Evolutionary conservation across 2,888 invertebrate species (phyloP), one percentile per base, ranked within the genome.

Genomic region (Auanema sp.): DNA sequence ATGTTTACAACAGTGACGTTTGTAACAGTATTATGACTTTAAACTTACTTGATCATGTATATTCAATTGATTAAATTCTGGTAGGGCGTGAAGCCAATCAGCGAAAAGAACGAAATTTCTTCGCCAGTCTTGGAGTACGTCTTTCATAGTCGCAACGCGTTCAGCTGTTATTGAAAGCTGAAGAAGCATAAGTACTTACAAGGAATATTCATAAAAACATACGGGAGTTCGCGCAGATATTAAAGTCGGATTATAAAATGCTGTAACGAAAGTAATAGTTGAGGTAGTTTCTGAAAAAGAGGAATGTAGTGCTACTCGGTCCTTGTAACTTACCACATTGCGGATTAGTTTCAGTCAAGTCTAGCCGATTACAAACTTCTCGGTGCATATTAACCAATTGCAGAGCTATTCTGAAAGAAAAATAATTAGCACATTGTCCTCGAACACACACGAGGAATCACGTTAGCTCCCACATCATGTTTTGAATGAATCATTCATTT

Each of bases 91-190:
- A 1, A 79, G 53, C 74, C 78, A 80, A 57, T 80, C 80, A 2
- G 75, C 70, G 58, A 76, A 80, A 18, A 78, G 66, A 1, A 76
- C 76, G 60, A 80, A 78, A 50, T 65, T 72, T 40, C 80, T 56
- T 16, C 74, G 63, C 79, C 79, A 80, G 59, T 80, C 79, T 50
- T 76, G 74, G 58, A 76, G 68, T 21, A 76, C 75, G 58, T 80
- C 80, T 25, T 68, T 64, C 33, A 78, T 58, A 10, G 64, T 66
- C 0, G 79, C 79, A 0, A 78, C 61, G 11, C 71, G 43, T 42
- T 56, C 64, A 1, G 71, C 79, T 6, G 75, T 77, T n/a, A 74
- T 73, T 5, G 41, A 60, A 2, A 77, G 58, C 74, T 76, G 62
- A 11, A 60, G 65, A 33, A 40, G 6, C 3, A 41, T 4, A 25